Evolutionary conservation across 2,113 vertebrate genomes (phyloP).

Genomic region (Aegotheles bennettii): DNA sequence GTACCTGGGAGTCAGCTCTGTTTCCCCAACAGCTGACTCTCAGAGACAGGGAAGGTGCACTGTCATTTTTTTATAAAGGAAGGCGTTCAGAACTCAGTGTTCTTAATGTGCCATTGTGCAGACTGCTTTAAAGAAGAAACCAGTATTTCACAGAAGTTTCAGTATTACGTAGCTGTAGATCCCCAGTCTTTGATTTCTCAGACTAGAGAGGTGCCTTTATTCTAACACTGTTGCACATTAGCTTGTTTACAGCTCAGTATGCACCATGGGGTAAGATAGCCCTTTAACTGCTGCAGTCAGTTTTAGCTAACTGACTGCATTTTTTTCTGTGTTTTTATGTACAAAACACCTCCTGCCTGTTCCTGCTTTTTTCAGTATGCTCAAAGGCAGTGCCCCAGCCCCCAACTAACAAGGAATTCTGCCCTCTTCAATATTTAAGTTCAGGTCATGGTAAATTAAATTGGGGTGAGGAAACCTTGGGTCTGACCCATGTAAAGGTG

Average conservation of each 20-base stretch:
- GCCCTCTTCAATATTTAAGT: background rate
- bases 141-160: background rate
- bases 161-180: background rate
- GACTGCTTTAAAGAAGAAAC: background rate
- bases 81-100: background rate
- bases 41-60: background rate
- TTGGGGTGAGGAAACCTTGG: background rate
- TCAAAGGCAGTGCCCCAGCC: background rate
- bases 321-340: background rate
- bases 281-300: background rate
- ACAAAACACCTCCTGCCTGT: background rate
- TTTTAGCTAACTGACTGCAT: background rate
- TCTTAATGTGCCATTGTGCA: background rate
- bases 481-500: slow-evolving; percentile 30
- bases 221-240: background rate
- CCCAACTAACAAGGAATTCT: background rate
- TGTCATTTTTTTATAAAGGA: background rate
- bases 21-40: slow-evolving; percentile 2
- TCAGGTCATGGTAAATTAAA: background rate
- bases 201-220: background rate
- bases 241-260: background rate
- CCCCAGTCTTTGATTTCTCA: background rate
- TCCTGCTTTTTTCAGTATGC: background rate
- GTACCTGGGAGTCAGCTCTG: slow-evolving; percentile 17
- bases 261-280: background rate